phyloP scores from a whole-genome alignment of 2,888 invertebrate species.

The Drosophila neutralis region DNA sequence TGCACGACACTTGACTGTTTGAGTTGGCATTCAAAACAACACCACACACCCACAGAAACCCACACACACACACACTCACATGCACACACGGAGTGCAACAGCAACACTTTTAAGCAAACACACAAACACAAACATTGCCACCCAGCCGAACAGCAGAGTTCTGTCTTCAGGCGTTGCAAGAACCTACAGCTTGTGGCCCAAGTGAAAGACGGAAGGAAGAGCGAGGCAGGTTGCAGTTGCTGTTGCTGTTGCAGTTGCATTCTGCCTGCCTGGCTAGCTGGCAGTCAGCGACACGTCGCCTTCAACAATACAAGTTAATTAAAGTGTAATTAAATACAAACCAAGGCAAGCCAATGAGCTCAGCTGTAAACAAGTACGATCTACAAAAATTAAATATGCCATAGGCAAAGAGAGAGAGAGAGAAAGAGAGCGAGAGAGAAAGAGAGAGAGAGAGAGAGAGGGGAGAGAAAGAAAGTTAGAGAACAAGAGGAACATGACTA shows the following conservation, averaged over 20 bases:
- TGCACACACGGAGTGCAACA: conserved; percentile 16
- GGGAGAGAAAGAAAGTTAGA: neutral
- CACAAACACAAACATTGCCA: conserved; percentile 44
- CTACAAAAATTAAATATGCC: conserved; percentile 18
- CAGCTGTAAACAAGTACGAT: conserved; percentile 29
- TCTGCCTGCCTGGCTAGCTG: conserved; percentile 17
- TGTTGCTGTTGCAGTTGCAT: conserved; percentile 21
- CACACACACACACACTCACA: conserved; percentile 11
- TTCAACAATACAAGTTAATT: conserved; percentile 76
- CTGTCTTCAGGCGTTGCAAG: conserved; percentile 58
- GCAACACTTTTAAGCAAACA: conserved; percentile 68
- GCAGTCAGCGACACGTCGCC: conserved; percentile 60
- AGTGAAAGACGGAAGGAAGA: neutral
- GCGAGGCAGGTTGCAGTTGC: neutral
- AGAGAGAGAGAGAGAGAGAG: no score
- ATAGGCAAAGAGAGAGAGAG: neutral
- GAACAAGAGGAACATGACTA: no score
- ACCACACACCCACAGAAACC: conserved; percentile 30
- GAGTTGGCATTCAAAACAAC: conserved; percentile 76
- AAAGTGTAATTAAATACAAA: conserved; percentile 72
- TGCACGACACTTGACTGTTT: conserved; percentile 79
- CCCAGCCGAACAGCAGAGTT: conserved; percentile 27
- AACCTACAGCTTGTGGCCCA: conserved; percentile 5
- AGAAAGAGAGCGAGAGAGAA: neutral
- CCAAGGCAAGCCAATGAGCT: conserved; percentile 36